Evolutionary conservation across 2,797 vertebrate species (phyloP).

Genomic region (Neosalanx taihuensis): DNA sequence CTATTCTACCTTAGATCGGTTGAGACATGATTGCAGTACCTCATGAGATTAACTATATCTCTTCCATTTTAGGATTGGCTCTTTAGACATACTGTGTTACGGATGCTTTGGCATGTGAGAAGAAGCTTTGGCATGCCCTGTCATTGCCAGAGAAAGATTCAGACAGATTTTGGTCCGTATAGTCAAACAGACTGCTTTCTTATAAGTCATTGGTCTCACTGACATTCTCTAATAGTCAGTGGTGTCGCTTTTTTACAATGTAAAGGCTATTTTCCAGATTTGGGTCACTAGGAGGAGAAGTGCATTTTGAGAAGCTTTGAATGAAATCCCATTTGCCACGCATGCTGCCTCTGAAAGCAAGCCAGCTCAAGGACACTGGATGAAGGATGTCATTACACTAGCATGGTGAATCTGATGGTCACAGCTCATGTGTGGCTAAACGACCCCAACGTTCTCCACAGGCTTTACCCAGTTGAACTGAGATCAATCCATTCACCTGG

Average conservation of each 20-base stretch:
- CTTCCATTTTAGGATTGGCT: constrained; percentile 22
- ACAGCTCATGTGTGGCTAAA: constrained; percentile 53
- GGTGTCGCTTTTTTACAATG: neutral
- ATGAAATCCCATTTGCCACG: constrained; percentile 43
- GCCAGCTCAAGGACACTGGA: constrained; percentile 45
- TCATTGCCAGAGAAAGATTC: neutral
- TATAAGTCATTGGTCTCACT: neutral
- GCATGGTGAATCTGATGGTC: constrained; percentile 57
- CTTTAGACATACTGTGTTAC: neutral
- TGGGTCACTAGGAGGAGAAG: constrained; percentile 16
- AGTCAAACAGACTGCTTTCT: neutral
- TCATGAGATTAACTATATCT: constrained; percentile 3
- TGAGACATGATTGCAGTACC: constrained; percentile 37
- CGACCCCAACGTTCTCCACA: constrained; percentile 36
- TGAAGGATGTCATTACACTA: constrained; percentile 49
- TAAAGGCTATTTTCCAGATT: neutral
- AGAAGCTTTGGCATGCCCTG: neutral
- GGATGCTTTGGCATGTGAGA: neutral
- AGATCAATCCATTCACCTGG: constrained; percentile 33
- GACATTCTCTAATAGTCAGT: neutral
- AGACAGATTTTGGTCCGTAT: neutral
- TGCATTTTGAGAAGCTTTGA: constrained; percentile 34
- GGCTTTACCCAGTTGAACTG: constrained; percentile 33
- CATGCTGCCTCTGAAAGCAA: constrained; percentile 30
- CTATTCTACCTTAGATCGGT: constrained; percentile 50